Conservation (phyloP, 2,113 vertebrate species). For the Perognathus longimembris region DNA sequence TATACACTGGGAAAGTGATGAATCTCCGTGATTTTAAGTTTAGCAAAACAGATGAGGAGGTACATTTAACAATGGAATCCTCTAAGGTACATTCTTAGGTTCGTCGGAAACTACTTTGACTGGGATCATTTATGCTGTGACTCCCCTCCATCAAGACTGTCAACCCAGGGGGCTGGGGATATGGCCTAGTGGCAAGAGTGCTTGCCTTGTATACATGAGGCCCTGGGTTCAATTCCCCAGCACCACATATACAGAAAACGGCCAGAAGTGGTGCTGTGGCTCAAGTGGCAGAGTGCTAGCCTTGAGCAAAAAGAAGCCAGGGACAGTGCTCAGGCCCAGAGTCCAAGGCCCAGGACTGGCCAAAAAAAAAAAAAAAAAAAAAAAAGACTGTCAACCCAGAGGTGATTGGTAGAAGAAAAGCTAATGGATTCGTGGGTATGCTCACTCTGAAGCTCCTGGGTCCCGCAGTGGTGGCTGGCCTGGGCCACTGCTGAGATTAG, state of each 20-base stretch:
- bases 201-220: no score
- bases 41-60: not conserved
- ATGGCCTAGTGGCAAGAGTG: no score
- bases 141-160: not conserved
- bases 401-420: not conserved
- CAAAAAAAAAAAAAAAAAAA: no score
- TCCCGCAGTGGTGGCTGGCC: not conserved
- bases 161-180: not conserved
- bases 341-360: no score
- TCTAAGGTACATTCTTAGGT: not conserved
- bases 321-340: no score
- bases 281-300: no score
- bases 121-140: not conserved
- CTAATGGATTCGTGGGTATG: not conserved
- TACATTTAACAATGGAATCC: not conserved
- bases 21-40: constrained; percentile 12
- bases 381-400: not conserved
- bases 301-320: no score
- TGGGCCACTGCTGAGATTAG: constrained; percentile 23
- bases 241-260: no score
- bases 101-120: not conserved
- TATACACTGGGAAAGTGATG: not conserved
- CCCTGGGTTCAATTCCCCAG: no score
- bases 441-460: constrained; percentile 27
- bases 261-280: no score